Evolutionary conservation across 2,888 invertebrate species (phyloP).

Genomic region (Eupeodes latifasciatus): DNA sequence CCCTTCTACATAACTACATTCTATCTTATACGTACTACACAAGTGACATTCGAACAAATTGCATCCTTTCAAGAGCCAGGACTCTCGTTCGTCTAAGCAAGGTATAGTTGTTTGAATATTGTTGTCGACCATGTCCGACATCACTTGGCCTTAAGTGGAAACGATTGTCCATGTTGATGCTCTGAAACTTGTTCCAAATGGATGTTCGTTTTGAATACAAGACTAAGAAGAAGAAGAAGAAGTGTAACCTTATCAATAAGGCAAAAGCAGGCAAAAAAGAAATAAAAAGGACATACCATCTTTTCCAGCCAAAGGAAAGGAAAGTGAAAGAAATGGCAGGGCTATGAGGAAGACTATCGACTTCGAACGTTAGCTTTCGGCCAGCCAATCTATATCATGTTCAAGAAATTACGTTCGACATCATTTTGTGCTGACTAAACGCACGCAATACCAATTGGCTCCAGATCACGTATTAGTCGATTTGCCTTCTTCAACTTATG

Average conservation of each 20-base stretch:
- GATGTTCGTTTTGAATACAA: conserved; percentile 57
- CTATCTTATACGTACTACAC: conserved; percentile 7
- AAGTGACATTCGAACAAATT: conserved; percentile 74
- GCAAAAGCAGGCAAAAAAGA: neutral
- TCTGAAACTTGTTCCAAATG: conserved; percentile 32
- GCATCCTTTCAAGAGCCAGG: conserved; percentile 60
- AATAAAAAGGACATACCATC: neutral
- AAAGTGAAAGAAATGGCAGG: neutral
- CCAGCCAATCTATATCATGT: conserved; percentile 36
- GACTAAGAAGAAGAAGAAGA: neutral
- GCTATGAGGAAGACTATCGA: conserved; percentile 6
- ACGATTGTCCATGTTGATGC: conserved; percentile 64
- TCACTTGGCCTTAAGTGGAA: conserved; percentile 75
- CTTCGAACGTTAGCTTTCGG: neutral
- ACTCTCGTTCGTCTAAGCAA: neutral
- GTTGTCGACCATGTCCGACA: conserved; percentile 74
- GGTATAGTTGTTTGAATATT: conserved; percentile 53
- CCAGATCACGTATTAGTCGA: conserved; percentile 69
- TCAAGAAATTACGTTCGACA: conserved; percentile 67
- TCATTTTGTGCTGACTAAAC: conserved; percentile 69
- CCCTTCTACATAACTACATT: conserved; percentile 8
- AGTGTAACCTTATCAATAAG: conserved; percentile 40
- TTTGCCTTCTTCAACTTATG: conserved; percentile 44
- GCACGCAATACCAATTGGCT: conserved; percentile 73
- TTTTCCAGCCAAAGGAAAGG: neutral